Base-by-base conservation (phyloP, 2,888 invertebrate genomes). In the Lasioglossum vierecki region DNA sequence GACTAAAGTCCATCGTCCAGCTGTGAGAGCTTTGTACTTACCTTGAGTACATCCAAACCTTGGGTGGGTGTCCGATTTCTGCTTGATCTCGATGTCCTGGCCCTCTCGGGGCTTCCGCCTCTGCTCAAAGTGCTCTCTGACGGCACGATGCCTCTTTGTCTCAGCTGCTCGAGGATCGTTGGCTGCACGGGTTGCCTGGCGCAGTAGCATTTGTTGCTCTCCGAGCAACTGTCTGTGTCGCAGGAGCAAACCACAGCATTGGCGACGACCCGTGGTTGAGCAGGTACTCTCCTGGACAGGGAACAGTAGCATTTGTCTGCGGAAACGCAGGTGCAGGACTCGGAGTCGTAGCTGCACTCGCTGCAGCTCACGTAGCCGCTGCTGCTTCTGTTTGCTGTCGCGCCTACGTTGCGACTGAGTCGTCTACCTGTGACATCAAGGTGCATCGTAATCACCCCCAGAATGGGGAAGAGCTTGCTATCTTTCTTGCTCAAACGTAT, bases 221-320 rank as follows among this genome's bases (percentile, higher is more conserved):
- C 98, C 0, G 97, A 96, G 93, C 98, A 98, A 92, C 98, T 98
- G 94, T 98, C 98, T 0, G 98, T 98, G 92, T 98, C 98, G 93
- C 97, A 98, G 26, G 97, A 97, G 92, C 98, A 98, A 92, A 92
- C 92, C n/a, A 90, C 81, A n/a, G 90, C 87, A 94, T 95, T 87
- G 93, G 94, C 66, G 94, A 92, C 95, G 94, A 15, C 95, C 94
- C n/a, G 68, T 1, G 74, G 95, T 95, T 91, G 95, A 94, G 84
- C 93, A 89, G 92, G 88, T 15, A 90, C 84, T 18, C 91, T 84
- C 46, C 94, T 91, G 15, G 95, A 93, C 82, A 98, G 92, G 4
- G 98, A 98, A 93, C 98, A 98, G 92, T 98, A 98, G 92, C 98
- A 98, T 91, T 98, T 97, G 93, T 98, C 98, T 0, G 97, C 97